phyloP scores from a whole-genome alignment of 2,888 invertebrate genomes.

The Hemistola chrysoprasaria region DNA sequence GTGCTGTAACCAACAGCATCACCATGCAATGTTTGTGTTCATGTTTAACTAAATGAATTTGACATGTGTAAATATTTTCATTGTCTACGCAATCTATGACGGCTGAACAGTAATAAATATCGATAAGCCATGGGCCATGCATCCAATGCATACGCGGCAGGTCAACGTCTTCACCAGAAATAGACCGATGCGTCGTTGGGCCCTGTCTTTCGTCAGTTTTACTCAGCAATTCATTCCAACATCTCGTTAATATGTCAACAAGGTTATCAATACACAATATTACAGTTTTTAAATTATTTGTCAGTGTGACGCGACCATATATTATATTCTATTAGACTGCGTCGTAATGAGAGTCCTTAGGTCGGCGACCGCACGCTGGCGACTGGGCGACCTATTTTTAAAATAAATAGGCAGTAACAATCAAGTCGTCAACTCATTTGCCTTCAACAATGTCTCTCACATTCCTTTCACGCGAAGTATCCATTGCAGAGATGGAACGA shows the following conservation, averaged over 20 bases:
- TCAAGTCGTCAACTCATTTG: slow-evolving; percentile 60
- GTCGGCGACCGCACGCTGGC: slow-evolving; percentile 56
- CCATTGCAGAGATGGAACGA: slow-evolving; percentile 40
- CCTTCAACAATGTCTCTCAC: slow-evolving; percentile 55
- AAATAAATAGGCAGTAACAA: slow-evolving; percentile 63
- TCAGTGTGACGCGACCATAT: slow-evolving; percentile 37
- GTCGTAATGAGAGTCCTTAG: slow-evolving; percentile 39
- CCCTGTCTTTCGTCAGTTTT: slow-evolving; percentile 66
- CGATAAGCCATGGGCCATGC: slow-evolving; percentile 50
- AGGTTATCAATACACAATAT: slow-evolving; percentile 66
- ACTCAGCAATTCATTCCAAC: slow-evolving; percentile 65
- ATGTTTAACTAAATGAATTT: not conserved
- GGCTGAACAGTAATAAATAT: slow-evolving; percentile 33
- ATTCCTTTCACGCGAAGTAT: slow-evolving; percentile 47
- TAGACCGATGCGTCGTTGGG: slow-evolving; percentile 63
- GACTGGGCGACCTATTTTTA: slow-evolving; percentile 71
- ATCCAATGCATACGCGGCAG: slow-evolving; percentile 50
- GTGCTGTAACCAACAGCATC: slow-evolving; percentile 23
- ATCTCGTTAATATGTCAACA: slow-evolving; percentile 75
- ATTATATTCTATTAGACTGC: slow-evolving; percentile 30
- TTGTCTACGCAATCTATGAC: slow-evolving; percentile 15
- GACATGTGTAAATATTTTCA: slow-evolving; percentile 15
- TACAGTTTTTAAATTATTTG: slow-evolving; percentile 46
- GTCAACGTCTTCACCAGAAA: slow-evolving; percentile 75
- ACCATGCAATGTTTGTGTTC: slow-evolving; percentile 8